Base-by-base conservation (phyloP, 2,113 vertebrate species). In the Phylloscopus trochiloides region DNA sequence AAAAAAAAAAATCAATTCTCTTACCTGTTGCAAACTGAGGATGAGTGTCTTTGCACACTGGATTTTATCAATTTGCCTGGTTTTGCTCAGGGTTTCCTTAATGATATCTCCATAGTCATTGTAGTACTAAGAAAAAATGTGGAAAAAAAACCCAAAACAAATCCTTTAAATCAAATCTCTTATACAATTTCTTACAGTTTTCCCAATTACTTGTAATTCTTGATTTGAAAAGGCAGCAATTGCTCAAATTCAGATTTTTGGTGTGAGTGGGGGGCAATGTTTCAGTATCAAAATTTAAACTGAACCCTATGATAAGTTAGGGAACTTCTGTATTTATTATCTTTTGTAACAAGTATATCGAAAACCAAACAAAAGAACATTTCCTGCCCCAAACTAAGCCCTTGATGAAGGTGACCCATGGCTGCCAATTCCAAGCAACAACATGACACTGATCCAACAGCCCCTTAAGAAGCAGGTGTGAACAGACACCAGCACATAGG, bases 91-190 rank as follows among this genome's bases (percentile, higher is more conserved):
- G 8, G 99, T 99, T 98, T 99, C 99, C 96, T 99, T 99, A 98
- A 99, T 99, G 97, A 99, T 99, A 98, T 99, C 99, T 29, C 99
- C 99, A 74, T 99, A 99, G 94, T 99, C 99, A 66, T 99, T 99
- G 94, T 99, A 99, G 97, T 99, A 99, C 99, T 99, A 92, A 57
- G 67, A 95, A 92, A 74, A 96, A 96, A 82, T 0, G 51, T 17
- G 85, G 66, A 42, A 55, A 83, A 21, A 12, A 40, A 40, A 40
- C 14, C 6, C 9, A 5, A 14, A 61, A 16, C 17, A 11, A 32
- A 29, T 14, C 57, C 14, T 43, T 86, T 94, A 67, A 85, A 84
- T 82, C 42, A 51, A 36, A 94, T 24, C 5, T 80, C 77, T 95
- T 32, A 42, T 0, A 78, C 14, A 63, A n/a, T 55, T 94, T 55